phyloP scores from a whole-genome alignment of 2,888 invertebrate species.

The Synanthedon tipuliformis region DNA sequence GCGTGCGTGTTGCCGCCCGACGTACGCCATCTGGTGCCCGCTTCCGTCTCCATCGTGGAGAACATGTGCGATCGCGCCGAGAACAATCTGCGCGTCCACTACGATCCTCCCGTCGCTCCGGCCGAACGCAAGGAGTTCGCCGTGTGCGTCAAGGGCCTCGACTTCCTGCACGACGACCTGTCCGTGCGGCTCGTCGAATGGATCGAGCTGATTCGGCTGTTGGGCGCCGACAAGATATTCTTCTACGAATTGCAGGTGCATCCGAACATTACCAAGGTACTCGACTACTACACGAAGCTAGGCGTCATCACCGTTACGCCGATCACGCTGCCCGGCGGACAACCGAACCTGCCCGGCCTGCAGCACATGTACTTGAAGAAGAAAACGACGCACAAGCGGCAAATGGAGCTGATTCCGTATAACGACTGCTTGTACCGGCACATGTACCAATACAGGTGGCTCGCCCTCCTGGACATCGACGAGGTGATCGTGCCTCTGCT shows the following conservation, averaged over 20 bases:
- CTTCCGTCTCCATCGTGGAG: conserved; percentile 88
- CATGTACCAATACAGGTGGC: conserved; percentile 89
- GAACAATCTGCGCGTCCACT: conserved; percentile 86
- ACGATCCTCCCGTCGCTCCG: conserved; percentile 73
- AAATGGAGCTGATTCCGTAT: conserved; percentile 95
- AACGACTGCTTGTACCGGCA: conserved; percentile 96
- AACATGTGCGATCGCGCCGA: conserved; percentile 86
- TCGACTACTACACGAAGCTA: conserved; percentile 73
- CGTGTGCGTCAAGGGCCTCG: conserved; percentile 93
- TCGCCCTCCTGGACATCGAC: conserved; percentile 92
- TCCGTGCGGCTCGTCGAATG: conserved; percentile 92
- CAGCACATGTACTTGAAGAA: conserved; percentile 91
- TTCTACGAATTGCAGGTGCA: conserved; percentile 93
- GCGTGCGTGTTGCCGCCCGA: conserved; percentile 87
- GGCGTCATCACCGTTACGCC: conserved; percentile 83
- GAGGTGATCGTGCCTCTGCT: conserved; percentile 93
- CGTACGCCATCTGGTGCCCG: conserved; percentile 79
- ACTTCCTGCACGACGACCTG: conserved; percentile 91
- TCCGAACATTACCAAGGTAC: conserved; percentile 88
- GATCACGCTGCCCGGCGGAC: conserved; percentile 87
- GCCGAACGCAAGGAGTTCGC: conserved; percentile 82
- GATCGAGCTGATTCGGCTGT: conserved; percentile 87
- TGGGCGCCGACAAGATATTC: conserved; percentile 93
- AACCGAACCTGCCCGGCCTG: conserved; percentile 89
- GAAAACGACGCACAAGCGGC: conserved; percentile 92